Evolutionary conservation across 1,140 invertebrate species (phyloP).

Genomic region (Drosophila tristis): DNA sequence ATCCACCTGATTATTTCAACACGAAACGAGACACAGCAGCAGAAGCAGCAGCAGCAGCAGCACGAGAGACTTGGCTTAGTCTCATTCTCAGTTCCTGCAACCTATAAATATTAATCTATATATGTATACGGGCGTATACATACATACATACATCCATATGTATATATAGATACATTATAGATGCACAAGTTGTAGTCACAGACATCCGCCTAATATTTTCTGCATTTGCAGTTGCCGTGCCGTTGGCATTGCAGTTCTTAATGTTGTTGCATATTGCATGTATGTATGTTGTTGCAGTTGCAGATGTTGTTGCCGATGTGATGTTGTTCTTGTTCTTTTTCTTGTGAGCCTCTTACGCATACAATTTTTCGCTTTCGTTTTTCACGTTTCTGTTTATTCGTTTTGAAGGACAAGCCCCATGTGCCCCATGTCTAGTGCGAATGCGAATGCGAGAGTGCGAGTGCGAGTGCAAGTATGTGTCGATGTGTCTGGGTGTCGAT

Average conservation of each 20-base stretch:
- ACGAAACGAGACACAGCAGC: too few species aligned
- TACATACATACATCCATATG: constrained; percentile 16
- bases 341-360: constrained; percentile 65
- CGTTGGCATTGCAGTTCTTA: constrained; percentile 31
- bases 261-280: constrained; percentile 10
- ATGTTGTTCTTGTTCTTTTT: constrained; percentile 32
- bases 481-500: constrained; percentile 74
- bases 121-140: constrained; percentile 5
- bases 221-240: constrained; percentile 37
- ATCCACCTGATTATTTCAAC: constrained; percentile 24
- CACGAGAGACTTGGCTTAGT: constrained; percentile 25
- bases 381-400: constrained; percentile 67
- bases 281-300: constrained; percentile 13
- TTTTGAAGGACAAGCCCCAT: constrained; percentile 72
- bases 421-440: constrained; percentile 9
- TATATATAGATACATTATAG: constrained; percentile 59
- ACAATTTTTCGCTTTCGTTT: constrained; percentile 72
- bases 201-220: constrained; percentile 79
- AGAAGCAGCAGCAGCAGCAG: too few species aligned
- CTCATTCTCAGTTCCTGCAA: constrained; percentile 51
- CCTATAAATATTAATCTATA: constrained; percentile 67
- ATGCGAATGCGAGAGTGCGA: background rate
- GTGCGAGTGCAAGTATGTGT: constrained; percentile 37
- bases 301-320: constrained; percentile 12
- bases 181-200: constrained; percentile 68